Conservation (phyloP, 2,888 invertebrate species). For the Mythimna lalbum region DNA sequence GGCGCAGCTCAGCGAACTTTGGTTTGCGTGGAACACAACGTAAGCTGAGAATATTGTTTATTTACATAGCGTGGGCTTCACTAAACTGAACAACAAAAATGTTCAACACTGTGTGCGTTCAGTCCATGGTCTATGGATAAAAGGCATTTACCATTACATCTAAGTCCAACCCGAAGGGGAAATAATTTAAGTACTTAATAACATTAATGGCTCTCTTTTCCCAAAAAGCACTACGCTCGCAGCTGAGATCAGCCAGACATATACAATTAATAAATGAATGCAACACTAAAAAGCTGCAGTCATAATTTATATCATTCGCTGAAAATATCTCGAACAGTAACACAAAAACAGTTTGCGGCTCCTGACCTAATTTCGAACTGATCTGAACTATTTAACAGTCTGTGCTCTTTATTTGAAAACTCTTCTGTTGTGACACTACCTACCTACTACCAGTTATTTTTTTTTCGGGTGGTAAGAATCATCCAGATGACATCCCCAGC, state of each 20-base stretch:
- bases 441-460: constrained; percentile 2
- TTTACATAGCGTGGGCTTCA: too few relatives aligned
- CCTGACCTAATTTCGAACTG: constrained; percentile 18
- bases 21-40: too few relatives aligned
- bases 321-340: constrained; percentile 18
- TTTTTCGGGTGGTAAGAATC: too few relatives aligned
- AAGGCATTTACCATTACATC: too few relatives aligned
- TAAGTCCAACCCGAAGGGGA: too few relatives aligned
- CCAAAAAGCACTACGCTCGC: background rate
- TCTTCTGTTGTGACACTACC: constrained; percentile 2
- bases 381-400: background rate
- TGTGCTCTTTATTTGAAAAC: constrained; percentile 24
- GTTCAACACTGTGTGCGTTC: too few relatives aligned
- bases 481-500: too few relatives aligned
- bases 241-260: background rate
- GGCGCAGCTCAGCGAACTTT: too few relatives aligned
- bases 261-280: background rate
- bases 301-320: constrained; percentile 16
- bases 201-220: background rate
- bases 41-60: too few relatives aligned
- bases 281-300: constrained; percentile 1
- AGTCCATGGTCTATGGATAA: too few relatives aligned
- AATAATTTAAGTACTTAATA: background rate
- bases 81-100: too few relatives aligned
- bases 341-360: constrained; percentile 5